These are phyloP conservation scores for Littorina saxatilis DNA, from an alignment of 1,140 invertebrate species.

Conservation along the genomic window DNA sequence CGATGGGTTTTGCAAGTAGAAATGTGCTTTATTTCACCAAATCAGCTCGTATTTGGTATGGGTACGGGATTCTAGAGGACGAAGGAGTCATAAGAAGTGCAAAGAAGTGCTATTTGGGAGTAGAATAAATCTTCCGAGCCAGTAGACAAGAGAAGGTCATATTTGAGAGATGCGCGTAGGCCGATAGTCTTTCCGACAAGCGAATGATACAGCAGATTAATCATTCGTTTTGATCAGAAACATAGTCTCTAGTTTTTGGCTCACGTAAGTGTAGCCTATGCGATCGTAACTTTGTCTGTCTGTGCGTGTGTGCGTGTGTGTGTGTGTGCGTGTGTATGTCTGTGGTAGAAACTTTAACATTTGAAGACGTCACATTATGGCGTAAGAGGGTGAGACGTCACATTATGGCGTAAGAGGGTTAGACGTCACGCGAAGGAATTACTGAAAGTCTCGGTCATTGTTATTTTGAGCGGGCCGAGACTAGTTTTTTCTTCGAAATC, in stretches of 20 bases:
- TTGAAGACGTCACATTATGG: too few relatives aligned
- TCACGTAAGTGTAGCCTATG: background rate
- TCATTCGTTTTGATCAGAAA: too few relatives aligned
- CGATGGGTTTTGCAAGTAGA: too few relatives aligned
- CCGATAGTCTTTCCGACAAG: background rate
- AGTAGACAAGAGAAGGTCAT: background rate
- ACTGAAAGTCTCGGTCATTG: background rate
- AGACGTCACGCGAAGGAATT: background rate
- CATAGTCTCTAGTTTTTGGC: background rate
- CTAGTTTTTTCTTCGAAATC: background rate
- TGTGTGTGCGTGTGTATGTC: slow-evolving; percentile 4
- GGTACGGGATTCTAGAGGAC: too few relatives aligned
- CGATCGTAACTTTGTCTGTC: background rate
- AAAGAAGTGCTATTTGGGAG: too few relatives aligned
- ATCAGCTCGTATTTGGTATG: too few relatives aligned
- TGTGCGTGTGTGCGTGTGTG: slow-evolving; percentile 19
- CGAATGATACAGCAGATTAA: too few relatives aligned
- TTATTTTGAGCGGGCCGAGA: background rate
- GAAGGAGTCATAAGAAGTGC: too few relatives aligned
- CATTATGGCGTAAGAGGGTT: background rate
- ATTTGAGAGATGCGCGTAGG: background rate
- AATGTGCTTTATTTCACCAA: too few relatives aligned
- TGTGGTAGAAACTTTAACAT: too few relatives aligned
- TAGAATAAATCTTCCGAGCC: background rate
- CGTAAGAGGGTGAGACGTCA: background rate